Evolutionary conservation across 1,140 invertebrate species (phyloP), one percentile per base, ranked within the genome.

Genomic region (Anagrus nilaparvatae): DNA sequence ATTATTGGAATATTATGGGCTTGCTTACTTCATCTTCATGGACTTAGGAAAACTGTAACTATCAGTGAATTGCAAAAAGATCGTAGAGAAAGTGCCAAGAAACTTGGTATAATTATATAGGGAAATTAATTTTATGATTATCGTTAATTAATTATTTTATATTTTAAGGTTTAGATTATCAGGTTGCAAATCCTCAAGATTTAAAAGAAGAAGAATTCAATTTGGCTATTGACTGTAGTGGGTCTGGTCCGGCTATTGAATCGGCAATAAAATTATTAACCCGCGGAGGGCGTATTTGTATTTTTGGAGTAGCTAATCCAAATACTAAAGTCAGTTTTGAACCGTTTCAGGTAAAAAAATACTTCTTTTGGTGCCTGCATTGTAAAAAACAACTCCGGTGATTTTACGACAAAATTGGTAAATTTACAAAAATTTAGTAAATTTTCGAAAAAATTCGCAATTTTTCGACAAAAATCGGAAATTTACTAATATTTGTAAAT

Each of bases 1-100:
- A 82, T 82, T 31, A 82, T 84, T 49, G 80, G 81, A 51, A 48
- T 80, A 44, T 57, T 84, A 2, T 84, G 79, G 78, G 52, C 73
- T 0, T 72, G 66, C 9, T 52, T 76, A 0, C 60, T 83, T 3
- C 79, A 84, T 55, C 61, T 76, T 2, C 74, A 77, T 29, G 81
- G 81, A 0, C 76, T 81, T 47, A 67, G 74, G 24, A 75, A 75
- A 43, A 56, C 53, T 3, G 78, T 82, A 0, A 79, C 73, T 0
- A 62, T 83, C 6, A 76, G 74, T 7, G 81, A 83, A 50, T 74
- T 75, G 40, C 76, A 77, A 46, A 53, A 67, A 8, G 53, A 60
- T 27, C 67, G 80, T 37, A 57, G 73, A 16, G 54, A 72, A 2
- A 58, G 73, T 5, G 61, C 73, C 0, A 60, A 73, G 28, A 72